Evolutionary conservation across 1,140 invertebrate genomes (phyloP), one percentile per base, ranked within the genome.

Genomic region (Anastatus disparis): DNA sequence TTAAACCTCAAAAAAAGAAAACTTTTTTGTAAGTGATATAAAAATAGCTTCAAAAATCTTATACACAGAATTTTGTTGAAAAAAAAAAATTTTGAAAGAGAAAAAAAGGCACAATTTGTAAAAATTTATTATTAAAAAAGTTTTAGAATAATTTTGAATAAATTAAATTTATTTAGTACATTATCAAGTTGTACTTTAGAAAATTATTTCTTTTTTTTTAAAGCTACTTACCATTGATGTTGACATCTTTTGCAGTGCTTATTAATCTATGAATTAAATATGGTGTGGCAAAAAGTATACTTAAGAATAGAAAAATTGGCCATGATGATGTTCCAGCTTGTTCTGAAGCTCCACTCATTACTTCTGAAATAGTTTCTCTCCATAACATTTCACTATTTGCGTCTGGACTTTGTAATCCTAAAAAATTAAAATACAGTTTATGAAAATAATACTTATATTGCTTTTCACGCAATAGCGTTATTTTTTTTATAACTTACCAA

Each of bases 251-350:
- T 40, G 78, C 74, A 59, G 74, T 83, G 29, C 86, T 90, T 9
- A 97, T 78, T 78, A 97, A 88, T 84, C 92, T 95, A 84, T 95
- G 94, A 66, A 99, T 93, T 22, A 99, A 87, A 85, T 96, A 98
- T 0, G 97, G 97, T 50, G 95, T 95, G 1, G 93, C 93, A 48
- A 96, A 87, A 59, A 98, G 90, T 62, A 97, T 89, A 15, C 92
- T 92, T 75, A 98, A 89, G 85, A 98, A 97, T 72, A 97, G 83
- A 15, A 93, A 74, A 8, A 92, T 88, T 9, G 92, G 91, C 92
- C 92, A 93, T 44, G 88, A 89, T 2, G 88, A 85, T 63, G 81
- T 76, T 20, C 77, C 78, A 55, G 77, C 80, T 58, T 85, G 84
- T 20, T 85, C 80, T 66, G 72, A 77, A n/a, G 53, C 70, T 50